Conservation (phyloP, 2,888 invertebrate species). For the Cylindroiulus punctatus region DNA sequence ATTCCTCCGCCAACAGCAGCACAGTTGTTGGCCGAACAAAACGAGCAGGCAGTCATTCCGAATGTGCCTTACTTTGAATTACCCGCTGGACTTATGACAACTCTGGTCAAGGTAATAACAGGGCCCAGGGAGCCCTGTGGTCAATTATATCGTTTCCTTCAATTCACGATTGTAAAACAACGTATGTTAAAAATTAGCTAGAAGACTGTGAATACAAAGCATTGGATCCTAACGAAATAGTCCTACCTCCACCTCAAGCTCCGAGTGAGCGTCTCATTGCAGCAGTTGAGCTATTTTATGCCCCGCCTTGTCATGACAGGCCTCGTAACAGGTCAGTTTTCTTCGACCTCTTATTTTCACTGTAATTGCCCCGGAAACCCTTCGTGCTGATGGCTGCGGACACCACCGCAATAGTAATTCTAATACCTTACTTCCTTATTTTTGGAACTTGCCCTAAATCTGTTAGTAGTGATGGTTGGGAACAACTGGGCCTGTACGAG, state of each 20-base stretch:
- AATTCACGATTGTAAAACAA: neutral
- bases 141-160: neutral
- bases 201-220: slow-evolving; percentile 91
- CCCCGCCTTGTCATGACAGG: slow-evolving; percentile 91
- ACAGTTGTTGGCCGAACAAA: slow-evolving; percentile 70
- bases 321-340: slow-evolving; percentile 77
- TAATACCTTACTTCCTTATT: neutral
- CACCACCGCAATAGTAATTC: neutral
- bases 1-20: slow-evolving; percentile 61
- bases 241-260: slow-evolving; percentile 93
- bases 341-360: neutral
- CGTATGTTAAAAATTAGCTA: slow-evolving; percentile 84
- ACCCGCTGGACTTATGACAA: slow-evolving; percentile 97
- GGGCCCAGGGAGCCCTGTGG: neutral
- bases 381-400: neutral
- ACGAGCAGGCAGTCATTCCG: slow-evolving; percentile 76
- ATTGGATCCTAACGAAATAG: slow-evolving; percentile 87
- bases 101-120: slow-evolving; percentile 82
- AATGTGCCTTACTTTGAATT: slow-evolving; percentile 95
- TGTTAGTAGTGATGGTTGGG: slow-evolving; percentile 87
- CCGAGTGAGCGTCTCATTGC: slow-evolving; percentile 91
- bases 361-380: too few relatives aligned
- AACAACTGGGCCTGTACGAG: slow-evolving; percentile 95
- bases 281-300: slow-evolving; percentile 96
- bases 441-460: slow-evolving; percentile 20